A percentile compares a stretch with the other conserved stretches of the same genome.
Evolutionary conservation across 2,888 invertebrate species (phyloP).

Genomic region (Mesochorus sp.): DNA sequence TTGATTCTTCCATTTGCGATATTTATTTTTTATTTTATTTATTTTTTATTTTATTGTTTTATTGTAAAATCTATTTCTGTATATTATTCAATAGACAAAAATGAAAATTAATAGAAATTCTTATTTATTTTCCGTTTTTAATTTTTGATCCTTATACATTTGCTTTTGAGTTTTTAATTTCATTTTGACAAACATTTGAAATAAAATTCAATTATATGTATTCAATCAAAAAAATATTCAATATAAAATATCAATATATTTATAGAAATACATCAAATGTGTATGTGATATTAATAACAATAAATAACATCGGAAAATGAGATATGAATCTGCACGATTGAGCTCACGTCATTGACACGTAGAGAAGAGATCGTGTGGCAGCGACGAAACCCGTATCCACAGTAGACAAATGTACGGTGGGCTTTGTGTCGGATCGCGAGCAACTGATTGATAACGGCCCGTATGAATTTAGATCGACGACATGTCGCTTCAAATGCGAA

Average conservation of each 20-base stretch:
- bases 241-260: too few species aligned
- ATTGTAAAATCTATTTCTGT: background rate
- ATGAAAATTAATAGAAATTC: too few species aligned
- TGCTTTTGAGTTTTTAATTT: too few species aligned
- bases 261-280: too few species aligned
- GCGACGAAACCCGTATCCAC: constrained; percentile 23
- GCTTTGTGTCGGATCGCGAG: constrained; percentile 41
- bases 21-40: background rate
- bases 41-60: background rate
- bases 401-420: background rate
- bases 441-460: constrained; percentile 44
- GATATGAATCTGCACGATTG: background rate
- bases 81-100: background rate
- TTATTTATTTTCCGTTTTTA: too few species aligned
- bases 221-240: too few species aligned
- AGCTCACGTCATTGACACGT: background rate
- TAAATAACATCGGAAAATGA: constrained; percentile 9
- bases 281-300: background rate
- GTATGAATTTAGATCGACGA: constrained; percentile 44
- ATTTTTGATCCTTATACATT: too few species aligned
- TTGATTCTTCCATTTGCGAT: too few species aligned
- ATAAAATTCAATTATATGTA: too few species aligned
- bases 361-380: constrained; percentile 8
- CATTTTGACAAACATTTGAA: too few species aligned
- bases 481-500: background rate